Percentiles rank a stretch among this genome's conserved stretches.
Evolutionary conservation across 2,888 invertebrate genomes (phyloP).

Genomic region (Isotomurus palustris): DNA sequence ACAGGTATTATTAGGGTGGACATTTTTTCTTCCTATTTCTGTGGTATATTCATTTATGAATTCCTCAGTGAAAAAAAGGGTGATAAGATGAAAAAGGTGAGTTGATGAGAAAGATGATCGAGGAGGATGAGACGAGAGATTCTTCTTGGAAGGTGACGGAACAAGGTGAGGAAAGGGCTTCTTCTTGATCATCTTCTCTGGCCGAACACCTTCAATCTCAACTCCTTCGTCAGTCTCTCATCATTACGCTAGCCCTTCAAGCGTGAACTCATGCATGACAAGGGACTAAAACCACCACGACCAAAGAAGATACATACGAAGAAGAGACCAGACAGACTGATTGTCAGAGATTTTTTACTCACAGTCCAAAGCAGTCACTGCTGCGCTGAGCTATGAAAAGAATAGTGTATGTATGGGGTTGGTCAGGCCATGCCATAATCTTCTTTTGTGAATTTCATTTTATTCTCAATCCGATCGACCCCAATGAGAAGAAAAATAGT

Average conservation of each 20-base stretch:
- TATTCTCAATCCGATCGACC: conserved; percentile 10
- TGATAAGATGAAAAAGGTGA: conserved; percentile 2
- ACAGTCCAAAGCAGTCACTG: background rate
- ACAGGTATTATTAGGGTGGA: conserved; percentile 37
- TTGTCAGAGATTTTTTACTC: conserved; percentile 9
- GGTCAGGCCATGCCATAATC: conserved; percentile 4
- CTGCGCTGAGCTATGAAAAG: background rate
- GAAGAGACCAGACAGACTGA: conserved; percentile 13
- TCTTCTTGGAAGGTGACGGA: conserved; percentile 22
- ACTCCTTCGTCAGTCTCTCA: conserved; percentile 23
- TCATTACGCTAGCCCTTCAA: conserved; percentile 41
- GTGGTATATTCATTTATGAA: conserved; percentile 31
- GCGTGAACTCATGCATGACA: conserved; percentile 40
- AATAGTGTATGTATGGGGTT: background rate
- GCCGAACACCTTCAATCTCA: conserved; percentile 11
- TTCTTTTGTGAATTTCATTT: conserved; percentile 9
- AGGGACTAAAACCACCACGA: conserved; percentile 18
- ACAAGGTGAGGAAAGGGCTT: conserved; percentile 41
- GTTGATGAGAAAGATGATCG: background rate
- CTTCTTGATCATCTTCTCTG: conserved; percentile 18
- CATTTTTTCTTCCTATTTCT: conserved; percentile 26
- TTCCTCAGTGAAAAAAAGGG: conserved; percentile 14
- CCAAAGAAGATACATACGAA: background rate
- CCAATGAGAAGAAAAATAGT: conserved; percentile 12
- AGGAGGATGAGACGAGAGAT: conserved; percentile 18